Conservation (phyloP, 2,797 vertebrate genomes). For the Malacoctenus gilli region DNA sequence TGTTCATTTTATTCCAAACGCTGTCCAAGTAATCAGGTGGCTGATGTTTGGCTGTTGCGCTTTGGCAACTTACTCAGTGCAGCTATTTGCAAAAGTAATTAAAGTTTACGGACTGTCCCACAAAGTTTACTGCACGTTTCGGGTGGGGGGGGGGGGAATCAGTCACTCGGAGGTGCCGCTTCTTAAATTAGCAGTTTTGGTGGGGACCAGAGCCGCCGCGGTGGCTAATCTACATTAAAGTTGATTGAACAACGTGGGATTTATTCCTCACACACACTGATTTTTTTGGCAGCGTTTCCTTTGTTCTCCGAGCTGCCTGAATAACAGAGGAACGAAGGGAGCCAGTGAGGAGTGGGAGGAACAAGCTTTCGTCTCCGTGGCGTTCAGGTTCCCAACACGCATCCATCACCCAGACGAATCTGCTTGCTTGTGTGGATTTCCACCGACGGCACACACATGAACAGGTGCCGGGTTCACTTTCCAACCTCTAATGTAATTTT, state of each 20-base stretch:
- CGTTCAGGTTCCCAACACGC: conserved; percentile 16
- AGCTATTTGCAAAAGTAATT: conserved; percentile 73
- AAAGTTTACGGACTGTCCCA: conserved; percentile 57
- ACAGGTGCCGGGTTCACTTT: conserved; percentile 58
- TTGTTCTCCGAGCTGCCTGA: conserved; percentile 18
- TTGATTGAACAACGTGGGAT: conserved; percentile 43
- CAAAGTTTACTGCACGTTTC: conserved; percentile 45
- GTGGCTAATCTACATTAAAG: conserved; percentile 42
- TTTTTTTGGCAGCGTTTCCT: no score
- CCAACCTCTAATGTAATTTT: conserved; percentile 57
- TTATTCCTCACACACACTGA: conserved; percentile 25
- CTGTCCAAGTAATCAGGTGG: conserved; percentile 35
- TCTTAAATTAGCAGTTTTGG: conserved; percentile 47
- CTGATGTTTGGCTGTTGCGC: conserved; percentile 32
- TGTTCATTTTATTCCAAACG: conserved; percentile 20
- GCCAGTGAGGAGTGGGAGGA: background rate
- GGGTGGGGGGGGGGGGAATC: conserved; percentile 17
- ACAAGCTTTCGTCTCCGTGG: conserved; percentile 7
- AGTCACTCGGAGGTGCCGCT: conserved; percentile 35
- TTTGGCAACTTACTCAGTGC: conserved; percentile 51
- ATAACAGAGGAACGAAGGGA: conserved; percentile 15
- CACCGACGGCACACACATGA: conserved; percentile 13
- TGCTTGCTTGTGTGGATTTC: conserved; percentile 24
- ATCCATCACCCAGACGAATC: conserved; percentile 39
- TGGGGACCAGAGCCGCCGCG: conserved; percentile 36